Percentiles rank a stretch among this genome's conserved stretches.
Evolutionary conservation across 2,113 vertebrate species (phyloP).

Genomic region (Mustela nigripes): DNA sequence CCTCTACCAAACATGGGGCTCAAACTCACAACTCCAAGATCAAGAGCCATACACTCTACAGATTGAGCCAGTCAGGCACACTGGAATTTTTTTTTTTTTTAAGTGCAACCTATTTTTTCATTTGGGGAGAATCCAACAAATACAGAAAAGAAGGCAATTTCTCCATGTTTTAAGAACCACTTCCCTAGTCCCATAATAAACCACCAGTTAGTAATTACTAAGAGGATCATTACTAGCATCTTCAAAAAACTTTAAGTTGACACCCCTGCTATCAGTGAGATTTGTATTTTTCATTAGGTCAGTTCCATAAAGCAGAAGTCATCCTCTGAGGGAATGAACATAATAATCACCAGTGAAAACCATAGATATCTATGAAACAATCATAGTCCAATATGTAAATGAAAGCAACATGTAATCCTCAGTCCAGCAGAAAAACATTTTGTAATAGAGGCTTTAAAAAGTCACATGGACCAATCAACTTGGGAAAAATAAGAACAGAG

Average conservation of each 20-base stretch:
- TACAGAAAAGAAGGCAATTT: conserved; percentile 4
- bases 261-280: neutral
- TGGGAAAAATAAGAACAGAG: neutral
- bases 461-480: neutral
- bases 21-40: neutral
- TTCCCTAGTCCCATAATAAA: conserved; percentile 25
- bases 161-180: neutral
- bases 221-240: neutral
- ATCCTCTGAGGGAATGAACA: neutral
- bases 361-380: neutral
- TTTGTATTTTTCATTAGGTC: conserved; percentile 35
- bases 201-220: conserved; percentile 35
- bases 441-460: neutral
- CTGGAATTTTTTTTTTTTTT: neutral
- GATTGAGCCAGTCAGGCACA: neutral
- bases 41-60: neutral
- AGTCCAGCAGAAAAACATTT: neutral
- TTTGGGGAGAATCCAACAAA: conserved; percentile 1
- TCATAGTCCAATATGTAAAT: neutral
- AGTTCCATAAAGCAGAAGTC: conserved; percentile 29
- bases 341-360: conserved; percentile 42
- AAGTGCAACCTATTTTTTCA: conserved; percentile 35
- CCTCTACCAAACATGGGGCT: neutral
- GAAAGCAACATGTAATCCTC: neutral
- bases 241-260: conserved; percentile 24